Base-by-base conservation (phyloP, 2,888 invertebrate species). In the Nymphalis polychloros region DNA sequence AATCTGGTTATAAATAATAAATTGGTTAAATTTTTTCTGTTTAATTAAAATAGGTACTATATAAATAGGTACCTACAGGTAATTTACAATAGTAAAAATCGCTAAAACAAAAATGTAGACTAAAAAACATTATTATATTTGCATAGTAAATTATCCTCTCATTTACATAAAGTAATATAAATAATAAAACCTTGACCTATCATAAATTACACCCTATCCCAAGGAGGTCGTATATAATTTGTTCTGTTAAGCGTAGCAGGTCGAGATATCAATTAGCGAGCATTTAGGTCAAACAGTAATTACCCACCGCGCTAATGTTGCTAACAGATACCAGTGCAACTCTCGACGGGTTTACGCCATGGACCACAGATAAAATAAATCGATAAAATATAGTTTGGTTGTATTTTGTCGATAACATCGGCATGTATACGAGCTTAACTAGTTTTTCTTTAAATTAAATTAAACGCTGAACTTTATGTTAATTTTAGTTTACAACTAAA, bases 211-310 rank as follows among this genome's bases (percentile, higher is more conserved):
- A 69, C 69, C 67, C 61, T 72, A 59, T 67, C 67, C 53, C 57
- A 69, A 46, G 59, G 66, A 69, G 70, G 67, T 67, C 68, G 53
- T 65, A 61, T 61, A 68, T 61, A 67, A 69, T 72, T 72, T 61
- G 67, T 59, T 63, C 53, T 61, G 61, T 63, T 63, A 59, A 61
- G 52, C 70, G 67, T 31, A 68, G 63, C 69, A 65, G 72, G 68
- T 70, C 64, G 63, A 72, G 72, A 68, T 73, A 72, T 73, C 72
- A 73, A 73, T 73, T 85, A 85, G 80, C 76, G 73, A 74, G 75
- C 80, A 90, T 85, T 80, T 83, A 79, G 91, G 91, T 86, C 88
- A 87, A 76, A 72, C 76, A 78, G 83, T 85, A 88, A 89, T 89
- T 89, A 88, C 81, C 77, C 74, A 71, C 77, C 75, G 78, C 77